Evolutionary conservation across 2,888 invertebrate species (phyloP), one percentile per base, ranked within the genome.

Genomic region (Cataglyphis cursor): DNA sequence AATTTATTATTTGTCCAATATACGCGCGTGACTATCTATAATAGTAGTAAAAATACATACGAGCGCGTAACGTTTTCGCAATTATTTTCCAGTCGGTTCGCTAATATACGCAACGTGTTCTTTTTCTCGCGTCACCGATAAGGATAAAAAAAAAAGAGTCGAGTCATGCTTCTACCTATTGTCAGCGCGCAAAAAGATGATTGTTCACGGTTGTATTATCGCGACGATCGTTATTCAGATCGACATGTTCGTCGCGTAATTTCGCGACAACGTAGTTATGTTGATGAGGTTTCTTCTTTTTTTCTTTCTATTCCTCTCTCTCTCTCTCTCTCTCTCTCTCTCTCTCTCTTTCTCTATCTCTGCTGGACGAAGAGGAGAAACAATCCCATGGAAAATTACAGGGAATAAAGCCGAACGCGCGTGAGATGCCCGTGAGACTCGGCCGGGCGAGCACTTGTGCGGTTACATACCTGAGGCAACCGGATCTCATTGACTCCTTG

Each of bases 401-500:
- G 81, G 57, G 89, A 90, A 89, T 87, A 86, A 88, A 90, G 88
- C 87, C 82, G 89, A 88, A 87, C 87, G 83, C 44, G 87, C 85
- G 80, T 35, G 89, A 84, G 85, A 78, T 85, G 85, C 87, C 84
- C 89, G 89, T 90, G 87, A 89, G 87, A 85, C 88, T 80, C 73
- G 70, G 38, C 70, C 48, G 70, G 70, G 76, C 35, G 85, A 65
- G 85, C 88, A 90, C 87, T 90, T 87, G 88, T 84, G 64, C 85
- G 87, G 89, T 86, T 86, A 89, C 90, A 90, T 90, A 90, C 90
- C 90, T 90, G 89, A 87, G 48, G 85, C 88, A 90, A 90, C 90
- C 90, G 90, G 90, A 90, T 90, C 90, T 90, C 90, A 90, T 90
- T 90, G 90, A 90, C 90, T 90, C 87, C 90, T 90, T 87, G 90